These are phyloP conservation scores for Latheticus oryzae DNA, from an alignment of 2,888 invertebrate species.

Conservation along the genomic window DNA sequence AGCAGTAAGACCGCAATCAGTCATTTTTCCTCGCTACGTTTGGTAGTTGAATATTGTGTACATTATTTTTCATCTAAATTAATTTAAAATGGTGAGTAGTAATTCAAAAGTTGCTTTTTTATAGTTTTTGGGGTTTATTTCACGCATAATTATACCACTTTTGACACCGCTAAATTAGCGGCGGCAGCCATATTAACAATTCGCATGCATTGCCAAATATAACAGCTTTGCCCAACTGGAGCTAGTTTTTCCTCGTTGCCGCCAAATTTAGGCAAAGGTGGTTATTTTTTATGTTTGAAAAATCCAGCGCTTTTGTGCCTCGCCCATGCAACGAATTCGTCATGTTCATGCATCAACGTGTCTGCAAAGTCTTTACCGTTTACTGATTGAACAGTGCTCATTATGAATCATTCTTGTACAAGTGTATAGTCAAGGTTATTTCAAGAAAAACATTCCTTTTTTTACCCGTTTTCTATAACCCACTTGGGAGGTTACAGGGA, in stretches of 20 bases:
- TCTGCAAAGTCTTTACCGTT: constrained; percentile 21
- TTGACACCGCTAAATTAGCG: constrained; percentile 45
- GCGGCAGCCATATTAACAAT: constrained; percentile 59
- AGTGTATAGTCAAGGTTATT: constrained; percentile 28
- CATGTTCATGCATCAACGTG: constrained; percentile 26
- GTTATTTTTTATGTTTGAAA: too few relatives aligned
- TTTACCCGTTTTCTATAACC: constrained; percentile 22
- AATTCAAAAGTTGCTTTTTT: constrained; percentile 29
- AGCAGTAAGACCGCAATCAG: constrained; percentile 58
- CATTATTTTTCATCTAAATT: constrained; percentile 56
- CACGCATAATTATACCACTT: too few relatives aligned
- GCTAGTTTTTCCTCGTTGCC: constrained; percentile 3
- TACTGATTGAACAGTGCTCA: neutral
- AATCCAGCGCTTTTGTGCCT: constrained; percentile 30
- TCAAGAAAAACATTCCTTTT: constrained; percentile 22
- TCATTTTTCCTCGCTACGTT: constrained; percentile 60
- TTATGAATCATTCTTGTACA: constrained; percentile 47
- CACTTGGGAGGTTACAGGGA: constrained; percentile 37
- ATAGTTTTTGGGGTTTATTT: too few relatives aligned
- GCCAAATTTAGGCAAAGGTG: constrained; percentile 31
- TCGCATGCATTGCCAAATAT: constrained; percentile 46
- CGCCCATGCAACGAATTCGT: constrained; percentile 29
- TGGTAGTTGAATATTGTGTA: constrained; percentile 59
- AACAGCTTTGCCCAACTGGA: constrained; percentile 20
- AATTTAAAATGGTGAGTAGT: constrained; percentile 63